Evolutionary conservation across 64 coral and sea anemone species (phyloP).

Genomic region (Trachythela sp.): DNA sequence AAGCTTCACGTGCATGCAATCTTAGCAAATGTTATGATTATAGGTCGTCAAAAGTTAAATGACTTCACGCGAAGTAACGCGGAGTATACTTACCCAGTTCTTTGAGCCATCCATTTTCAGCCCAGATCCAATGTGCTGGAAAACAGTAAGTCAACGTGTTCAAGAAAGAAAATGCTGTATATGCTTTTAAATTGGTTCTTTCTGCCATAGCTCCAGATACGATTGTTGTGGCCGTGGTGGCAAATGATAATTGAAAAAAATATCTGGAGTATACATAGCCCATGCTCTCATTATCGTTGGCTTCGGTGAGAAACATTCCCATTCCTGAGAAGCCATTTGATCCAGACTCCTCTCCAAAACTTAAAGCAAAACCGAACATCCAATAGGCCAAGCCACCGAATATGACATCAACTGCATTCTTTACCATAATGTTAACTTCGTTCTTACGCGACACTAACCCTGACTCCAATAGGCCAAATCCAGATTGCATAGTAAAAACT

Average conservation of each 20-base stretch:
- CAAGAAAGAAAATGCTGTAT: slow-evolving; percentile 13
- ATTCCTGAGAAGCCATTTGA: neutral
- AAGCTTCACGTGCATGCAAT: no score
- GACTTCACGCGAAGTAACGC: no score
- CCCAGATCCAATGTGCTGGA: slow-evolving; percentile 11
- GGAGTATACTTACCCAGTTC: slow-evolving; percentile 11
- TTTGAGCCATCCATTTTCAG: neutral
- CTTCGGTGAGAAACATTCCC: neutral
- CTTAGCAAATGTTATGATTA: no score
- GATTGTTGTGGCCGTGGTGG: slow-evolving; percentile 3
- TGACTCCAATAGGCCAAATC: neutral
- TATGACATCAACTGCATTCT: slow-evolving; percentile 9
- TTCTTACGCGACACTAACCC: neutral
- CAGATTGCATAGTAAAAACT: slow-evolving; percentile 5
- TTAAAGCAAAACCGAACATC: neutral
- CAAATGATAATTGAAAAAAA: slow-evolving; percentile 17
- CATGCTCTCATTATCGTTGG: neutral
- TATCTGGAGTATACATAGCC: neutral
- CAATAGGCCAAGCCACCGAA: neutral
- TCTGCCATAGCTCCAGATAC: slow-evolving; percentile 13
- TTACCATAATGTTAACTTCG: slow-evolving; percentile 9
- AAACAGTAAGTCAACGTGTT: neutral
- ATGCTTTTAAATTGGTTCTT: neutral
- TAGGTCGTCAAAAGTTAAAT: no score
- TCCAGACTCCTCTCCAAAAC: neutral